Conservation (phyloP, 1,140 invertebrate species). For the Colletes latitarsis region DNA sequence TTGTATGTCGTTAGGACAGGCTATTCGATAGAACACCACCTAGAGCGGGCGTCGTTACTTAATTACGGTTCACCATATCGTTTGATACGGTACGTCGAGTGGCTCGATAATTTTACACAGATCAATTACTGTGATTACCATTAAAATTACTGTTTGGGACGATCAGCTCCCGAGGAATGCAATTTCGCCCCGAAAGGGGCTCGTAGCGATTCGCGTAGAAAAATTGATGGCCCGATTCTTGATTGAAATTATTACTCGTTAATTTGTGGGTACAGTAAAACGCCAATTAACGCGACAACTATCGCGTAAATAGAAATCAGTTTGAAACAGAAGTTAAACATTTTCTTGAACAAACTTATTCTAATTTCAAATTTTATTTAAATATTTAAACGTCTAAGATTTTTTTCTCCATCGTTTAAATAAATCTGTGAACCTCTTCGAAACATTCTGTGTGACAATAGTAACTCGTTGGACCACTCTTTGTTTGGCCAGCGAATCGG, state of each 20-base stretch:
- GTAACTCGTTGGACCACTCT: too few species aligned
- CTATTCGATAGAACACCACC: constrained; percentile 24
- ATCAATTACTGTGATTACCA: constrained; percentile 10
- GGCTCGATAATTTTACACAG: constrained; percentile 21
- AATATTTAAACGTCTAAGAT: too few species aligned
- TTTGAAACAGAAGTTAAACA: too few species aligned
- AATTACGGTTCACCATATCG: constrained; percentile 9
- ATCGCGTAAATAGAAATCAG: too few species aligned
- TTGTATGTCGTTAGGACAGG: constrained; percentile 65
- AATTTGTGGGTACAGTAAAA: not conserved
- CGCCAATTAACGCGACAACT: not conserved
- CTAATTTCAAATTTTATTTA: too few species aligned
- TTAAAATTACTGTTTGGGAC: constrained; percentile 2
- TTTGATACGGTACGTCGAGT: constrained; percentile 25
- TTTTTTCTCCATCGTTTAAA: too few species aligned
- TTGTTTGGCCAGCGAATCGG: not conserved
- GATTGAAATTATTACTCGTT: not conserved
- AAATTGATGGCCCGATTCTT: constrained; percentile 3
- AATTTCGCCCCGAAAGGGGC: not conserved
- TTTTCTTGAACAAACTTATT: too few species aligned
- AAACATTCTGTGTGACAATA: not conserved
- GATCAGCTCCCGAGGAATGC: not conserved
- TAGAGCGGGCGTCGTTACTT: constrained; percentile 23
- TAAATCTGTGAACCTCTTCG: too few species aligned
- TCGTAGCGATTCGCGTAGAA: constrained; percentile 21